Evolutionary conservation across 30 jellyfish, hydroid and myxozoan genomes (phyloP).

Genomic region (Cassiopea andromeda): DNA sequence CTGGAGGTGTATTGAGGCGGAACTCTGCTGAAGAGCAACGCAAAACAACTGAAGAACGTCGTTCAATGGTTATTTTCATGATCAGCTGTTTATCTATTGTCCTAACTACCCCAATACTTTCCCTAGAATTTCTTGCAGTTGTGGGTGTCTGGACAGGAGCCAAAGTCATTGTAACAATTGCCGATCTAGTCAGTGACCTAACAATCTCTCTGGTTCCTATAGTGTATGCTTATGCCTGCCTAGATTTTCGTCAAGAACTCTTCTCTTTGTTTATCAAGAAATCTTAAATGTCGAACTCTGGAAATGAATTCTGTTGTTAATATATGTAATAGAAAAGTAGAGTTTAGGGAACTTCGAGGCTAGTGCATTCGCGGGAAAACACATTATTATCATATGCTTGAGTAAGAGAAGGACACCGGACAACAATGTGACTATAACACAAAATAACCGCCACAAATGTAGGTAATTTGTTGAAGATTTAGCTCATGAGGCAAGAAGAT

Average conservation of each 20-base stretch:
- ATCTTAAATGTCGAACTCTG: not conserved
- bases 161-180: not conserved
- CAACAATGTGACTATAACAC: too few relatives aligned
- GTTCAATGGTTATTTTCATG: not conserved
- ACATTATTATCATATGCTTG: too few relatives aligned
- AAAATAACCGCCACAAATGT: too few relatives aligned
- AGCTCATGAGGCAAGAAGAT: too few relatives aligned
- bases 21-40: not conserved
- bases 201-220: not conserved
- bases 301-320: too few relatives aligned
- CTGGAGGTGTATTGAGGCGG: not conserved
- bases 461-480: too few relatives aligned
- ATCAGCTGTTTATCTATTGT: not conserved
- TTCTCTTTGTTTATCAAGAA: not conserved
- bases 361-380: too few relatives aligned
- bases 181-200: constrained; percentile 1
- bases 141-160: not conserved
- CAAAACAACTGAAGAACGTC: not conserved
- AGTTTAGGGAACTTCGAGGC: too few relatives aligned
- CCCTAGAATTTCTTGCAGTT: not conserved
- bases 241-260: constrained; percentile 8
- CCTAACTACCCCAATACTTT: not conserved
- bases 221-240: not conserved
- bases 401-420: too few relatives aligned
- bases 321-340: not conserved